Conservation (phyloP, 2,888 invertebrate species). For the Tetragnatha montana region DNA sequence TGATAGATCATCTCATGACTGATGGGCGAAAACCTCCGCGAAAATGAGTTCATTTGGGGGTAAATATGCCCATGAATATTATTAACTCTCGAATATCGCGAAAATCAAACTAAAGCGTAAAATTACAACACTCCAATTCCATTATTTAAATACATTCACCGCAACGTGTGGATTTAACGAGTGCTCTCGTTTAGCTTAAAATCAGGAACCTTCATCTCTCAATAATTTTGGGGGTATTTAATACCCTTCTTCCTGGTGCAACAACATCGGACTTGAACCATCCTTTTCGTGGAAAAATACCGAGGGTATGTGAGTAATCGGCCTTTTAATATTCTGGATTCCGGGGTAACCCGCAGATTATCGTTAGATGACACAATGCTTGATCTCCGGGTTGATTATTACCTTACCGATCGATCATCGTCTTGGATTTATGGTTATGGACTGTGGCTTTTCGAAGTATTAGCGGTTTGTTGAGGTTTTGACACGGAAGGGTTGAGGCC, state of each 20-base stretch:
- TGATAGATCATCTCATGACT: no score
- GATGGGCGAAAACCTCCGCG: no score
- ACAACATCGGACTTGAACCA: not conserved
- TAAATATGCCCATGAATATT: no score
- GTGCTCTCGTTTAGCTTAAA: not conserved
- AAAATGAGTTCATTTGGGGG: no score
- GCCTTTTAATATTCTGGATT: slow-evolving; percentile 26
- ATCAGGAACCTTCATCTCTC: not conserved
- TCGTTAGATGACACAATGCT: slow-evolving; percentile 33
- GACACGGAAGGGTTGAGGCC: not conserved
- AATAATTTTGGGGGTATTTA: not conserved
- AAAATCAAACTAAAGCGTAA: not conserved
- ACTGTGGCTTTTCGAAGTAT: slow-evolving; percentile 6
- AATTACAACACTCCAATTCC: not conserved
- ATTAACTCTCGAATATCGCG: not conserved
- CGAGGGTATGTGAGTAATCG: not conserved
- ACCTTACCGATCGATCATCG: slow-evolving; percentile 38
- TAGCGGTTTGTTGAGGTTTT: slow-evolving; percentile 10
- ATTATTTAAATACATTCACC: no score
- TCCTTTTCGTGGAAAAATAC: not conserved
- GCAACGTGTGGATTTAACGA: no score
- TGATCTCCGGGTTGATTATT: slow-evolving; percentile 36
- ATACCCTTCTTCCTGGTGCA: not conserved
- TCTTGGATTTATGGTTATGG: not conserved
- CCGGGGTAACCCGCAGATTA: slow-evolving; percentile 16